A percentile compares a stretch with the other conserved stretches of the same genome.
Conservation (phyloP, 1,140 invertebrate species). For the Nautilus pompilius region DNA sequence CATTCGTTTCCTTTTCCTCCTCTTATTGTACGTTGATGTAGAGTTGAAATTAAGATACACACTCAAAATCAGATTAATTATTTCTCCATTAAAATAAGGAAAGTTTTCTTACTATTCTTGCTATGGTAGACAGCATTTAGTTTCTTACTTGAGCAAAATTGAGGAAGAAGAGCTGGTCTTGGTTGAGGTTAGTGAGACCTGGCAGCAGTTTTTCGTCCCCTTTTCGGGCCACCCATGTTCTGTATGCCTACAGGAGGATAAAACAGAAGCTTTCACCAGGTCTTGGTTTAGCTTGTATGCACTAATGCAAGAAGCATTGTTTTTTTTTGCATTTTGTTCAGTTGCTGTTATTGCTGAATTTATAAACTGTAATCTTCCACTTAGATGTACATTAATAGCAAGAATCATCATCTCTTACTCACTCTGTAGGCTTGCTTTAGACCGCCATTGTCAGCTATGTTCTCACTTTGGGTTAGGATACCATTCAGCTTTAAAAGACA, state of each 20-base stretch:
- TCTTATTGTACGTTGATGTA: too few species aligned
- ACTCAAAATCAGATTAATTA: not conserved
- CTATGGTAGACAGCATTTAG: not conserved
- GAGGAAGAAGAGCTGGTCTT: slow-evolving; percentile 77
- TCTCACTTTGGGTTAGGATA: slow-evolving; percentile 58
- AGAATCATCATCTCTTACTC: too few species aligned
- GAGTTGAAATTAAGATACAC: not conserved
- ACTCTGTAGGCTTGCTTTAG: slow-evolving; percentile 55
- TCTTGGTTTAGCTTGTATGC: too few species aligned
- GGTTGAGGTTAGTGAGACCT: slow-evolving; percentile 61
- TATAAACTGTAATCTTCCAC: too few species aligned
- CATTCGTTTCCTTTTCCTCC: too few species aligned
- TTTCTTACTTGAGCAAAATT: slow-evolving; percentile 53
- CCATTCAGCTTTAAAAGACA: slow-evolving; percentile 53
- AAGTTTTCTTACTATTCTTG: too few species aligned
- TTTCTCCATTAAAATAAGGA: not conserved
- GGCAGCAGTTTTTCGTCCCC: slow-evolving; percentile 41
- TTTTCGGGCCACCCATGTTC: slow-evolving; percentile 36
- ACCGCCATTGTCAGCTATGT: slow-evolving; percentile 60
- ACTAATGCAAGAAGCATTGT: too few species aligned
- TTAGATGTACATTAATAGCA: too few species aligned
- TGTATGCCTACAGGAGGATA: slow-evolving; percentile 52
- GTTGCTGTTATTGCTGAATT: too few species aligned
- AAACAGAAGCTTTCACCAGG: too few species aligned
- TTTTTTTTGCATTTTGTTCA: too few species aligned